Evolutionary conservation across 2,113 vertebrate genomes (phyloP), one percentile per base, ranked within the genome.

Genomic region (Electrona antarctica): DNA sequence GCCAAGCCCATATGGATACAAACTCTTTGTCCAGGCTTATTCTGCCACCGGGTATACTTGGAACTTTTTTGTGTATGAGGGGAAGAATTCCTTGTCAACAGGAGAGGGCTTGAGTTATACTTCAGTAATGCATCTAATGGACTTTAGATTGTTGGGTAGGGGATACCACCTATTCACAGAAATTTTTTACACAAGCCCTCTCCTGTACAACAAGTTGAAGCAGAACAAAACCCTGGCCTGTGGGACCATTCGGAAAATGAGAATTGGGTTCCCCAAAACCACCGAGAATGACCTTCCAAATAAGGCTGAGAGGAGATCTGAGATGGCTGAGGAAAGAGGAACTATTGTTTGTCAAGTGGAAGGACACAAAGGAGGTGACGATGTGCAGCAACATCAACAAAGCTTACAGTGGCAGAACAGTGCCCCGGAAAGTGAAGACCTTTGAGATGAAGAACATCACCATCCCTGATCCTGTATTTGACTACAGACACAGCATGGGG

Each of bases 101-200:
- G 84, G 85, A 7, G 87, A 89, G 10, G 88, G 87, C 0, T 52
- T 64, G 0, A 77, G 76, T 64, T 88, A 86, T 0, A 84, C 87
- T 0, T 33, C 76, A 0, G 88, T 90, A 21, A 90, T 90, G 82
- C 77, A 79, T 49, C 61, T 91, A 0, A 69, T 91, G n/a, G 51
- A 84, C 0, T 65, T 84, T 9, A 74, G 84, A 0, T 76, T 81
- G 48, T 78, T 92, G 0, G 89, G 89, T 1, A 81, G 69, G 47
- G 88, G 91, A 8, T 90, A 89, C 65, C 83, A 79, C 28, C 71
- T 92, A 14, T 90, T 87, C 2, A 76, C 87, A 12, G 89, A 92
- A 56, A 88, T 79, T 70, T 89, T 85, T 28, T 91, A 90, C 83
- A 89, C 88, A 4, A 90, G 85, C 56, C 15, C 72, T n/a, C 46